Base-by-base conservation (phyloP, 2,888 invertebrate genomes). In the Hydrotaea cyrtoneurina region DNA sequence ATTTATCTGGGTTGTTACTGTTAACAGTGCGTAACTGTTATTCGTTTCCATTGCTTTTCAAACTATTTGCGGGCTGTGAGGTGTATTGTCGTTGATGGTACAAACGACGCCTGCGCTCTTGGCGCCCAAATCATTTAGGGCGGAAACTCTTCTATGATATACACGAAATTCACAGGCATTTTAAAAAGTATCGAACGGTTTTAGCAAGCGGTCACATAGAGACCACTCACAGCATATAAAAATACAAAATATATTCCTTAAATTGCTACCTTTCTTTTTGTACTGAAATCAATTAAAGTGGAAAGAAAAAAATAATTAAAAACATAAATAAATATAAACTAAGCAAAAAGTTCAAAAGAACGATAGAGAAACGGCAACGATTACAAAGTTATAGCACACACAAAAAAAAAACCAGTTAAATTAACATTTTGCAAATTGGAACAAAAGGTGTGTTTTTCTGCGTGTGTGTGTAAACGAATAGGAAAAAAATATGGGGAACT, bases 71-170 rank as follows among this genome's bases (percentile, higher is more conserved):
- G 0, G 31, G 5, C 7, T 0, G 15, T 46, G 23, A 23, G 39
- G 55, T 55, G 39, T 53, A 19, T 8, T 39, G 39, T 11, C 36
- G 17, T 26, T 59, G 11, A 43, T n/a, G n/a, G n/a, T 59, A 17
- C 57, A n/a, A 39, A 50, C 55, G 82, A 71, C 74, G 82, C 83
- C 76, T 86, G 85, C 87, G 86, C 87, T 21, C 21, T n/a, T 53
- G 59, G 31, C 31, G 31, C 31, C 31, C 79, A 73, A 55, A 82
- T 19, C 86, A 86, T 87, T 88, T 90, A 88, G 91, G 91, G 91
- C 91, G 92, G 92, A 91, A 91, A 91, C 91, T 90, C 89, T 89
- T 90, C 88, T 86, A 87, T 89, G 91, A 90, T 91, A 91, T 91
- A 90, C 90, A 89, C 89, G 89, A 91, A 90, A 90, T 90, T 90